A percentile compares a stretch with the other conserved stretches of the same genome.
phyloP scores from a whole-genome alignment of 2,113 vertebrate genomes.

The Vombatus ursinus region DNA sequence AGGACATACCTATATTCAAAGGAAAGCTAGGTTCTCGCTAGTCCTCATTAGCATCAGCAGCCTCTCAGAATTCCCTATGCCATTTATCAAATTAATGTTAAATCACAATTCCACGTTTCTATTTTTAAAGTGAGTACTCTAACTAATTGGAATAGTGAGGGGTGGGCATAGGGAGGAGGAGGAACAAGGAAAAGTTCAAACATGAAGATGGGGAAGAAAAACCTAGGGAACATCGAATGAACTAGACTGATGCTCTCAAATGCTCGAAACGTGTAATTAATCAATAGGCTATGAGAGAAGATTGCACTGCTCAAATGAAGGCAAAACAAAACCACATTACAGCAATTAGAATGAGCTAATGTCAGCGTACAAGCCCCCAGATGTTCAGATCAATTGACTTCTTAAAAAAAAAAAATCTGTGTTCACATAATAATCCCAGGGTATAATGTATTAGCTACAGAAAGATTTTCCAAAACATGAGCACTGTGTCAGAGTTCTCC shows the following conservation, averaged over 20 bases:
- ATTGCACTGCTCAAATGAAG: conserved; percentile 54
- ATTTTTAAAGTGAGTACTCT: conserved; percentile 47
- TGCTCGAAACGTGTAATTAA: conserved; percentile 55
- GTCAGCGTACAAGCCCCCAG: conserved; percentile 26
- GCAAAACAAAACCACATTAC: conserved; percentile 45
- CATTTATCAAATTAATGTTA: conserved; percentile 43
- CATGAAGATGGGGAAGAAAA: conserved; percentile 40
- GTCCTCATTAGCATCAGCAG: background rate
- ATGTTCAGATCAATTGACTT: conserved; percentile 58
- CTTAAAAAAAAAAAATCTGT: conserved; percentile 57
- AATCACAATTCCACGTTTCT: conserved; percentile 55
- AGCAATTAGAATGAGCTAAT: conserved; percentile 59
- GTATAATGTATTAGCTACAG: conserved; percentile 38
- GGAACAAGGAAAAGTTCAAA: conserved; percentile 46
- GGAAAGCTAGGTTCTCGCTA: conserved; percentile 44
- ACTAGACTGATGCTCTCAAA: conserved; percentile 35
- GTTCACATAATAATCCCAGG: conserved; percentile 61
- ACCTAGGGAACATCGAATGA: conserved; percentile 35
- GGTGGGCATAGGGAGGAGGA: background rate
- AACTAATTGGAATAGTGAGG: conserved; percentile 30
- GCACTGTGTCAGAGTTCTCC: conserved; percentile 2
- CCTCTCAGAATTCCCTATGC: conserved; percentile 25
- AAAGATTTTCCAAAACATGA: conserved; percentile 55
- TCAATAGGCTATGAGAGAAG: conserved; percentile 59
- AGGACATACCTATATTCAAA: conserved; percentile 37